Evolutionary conservation across 2,888 invertebrate genomes (phyloP), one percentile per base, ranked within the genome.

Genomic region (Andrena chrysosceles): DNA sequence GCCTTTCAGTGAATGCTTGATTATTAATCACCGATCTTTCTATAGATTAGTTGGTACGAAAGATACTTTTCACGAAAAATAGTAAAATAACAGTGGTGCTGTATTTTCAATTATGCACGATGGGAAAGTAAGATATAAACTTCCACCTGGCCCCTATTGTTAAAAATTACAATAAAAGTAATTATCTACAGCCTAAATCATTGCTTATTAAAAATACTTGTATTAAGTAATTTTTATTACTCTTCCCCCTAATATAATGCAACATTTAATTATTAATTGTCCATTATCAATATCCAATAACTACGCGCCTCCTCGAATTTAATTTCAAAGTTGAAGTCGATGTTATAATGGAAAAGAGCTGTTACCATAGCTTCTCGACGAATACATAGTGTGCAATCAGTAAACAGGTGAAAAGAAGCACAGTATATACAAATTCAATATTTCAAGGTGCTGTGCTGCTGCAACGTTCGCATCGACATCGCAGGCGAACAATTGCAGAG

Each of bases 401-500:
- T 48, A 56, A 66, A n/a, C 26, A n/a, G 5, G 56, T 10, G 54
- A 35, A 35, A 31, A 29, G 54, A 29, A 31, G 6, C 59, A 26
- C 56, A 23, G 35, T 54, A 42, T 42, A 42, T 42, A 16, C 23
- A 35, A 59, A 48, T 74, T 74, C 66, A 74, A 74, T 74, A 74
- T 74, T 74, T 66, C 59, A 66, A 74, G 66, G 64, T 56, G 64
- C 52, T 7, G 29, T n/a, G 59, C 16, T 8, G 60, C 6, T 8
- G 8, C 48, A 60, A 60, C 35, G 56, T 33, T 23, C 29, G 8
- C 29, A 60, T 49, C 48, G 42, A 59, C 26, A 69, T 2, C n/a
- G 59, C 10, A 13, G 48, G 59, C n/a, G 48, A 42, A 60, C 59
- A 68, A 68, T 68, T 56, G 23, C 54, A 33, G 13, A 20, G 20